Evolutionary conservation across 1,140 invertebrate genomes (phyloP).

Genomic region (Cryptotermes secundus): DNA sequence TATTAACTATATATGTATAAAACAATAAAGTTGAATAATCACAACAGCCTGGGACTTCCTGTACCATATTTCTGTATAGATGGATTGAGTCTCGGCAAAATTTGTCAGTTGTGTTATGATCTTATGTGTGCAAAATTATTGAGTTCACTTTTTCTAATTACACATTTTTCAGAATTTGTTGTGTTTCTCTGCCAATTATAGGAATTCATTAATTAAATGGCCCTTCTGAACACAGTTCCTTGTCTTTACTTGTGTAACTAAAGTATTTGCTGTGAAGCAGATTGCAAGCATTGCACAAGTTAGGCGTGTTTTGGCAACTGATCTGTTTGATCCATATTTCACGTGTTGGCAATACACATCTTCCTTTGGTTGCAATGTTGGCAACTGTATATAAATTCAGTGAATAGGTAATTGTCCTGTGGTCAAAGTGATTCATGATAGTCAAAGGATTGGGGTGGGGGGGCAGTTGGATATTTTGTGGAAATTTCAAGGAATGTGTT

Average conservation of each 20-base stretch:
- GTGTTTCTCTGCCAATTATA: too few species aligned
- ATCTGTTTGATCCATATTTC: neutral
- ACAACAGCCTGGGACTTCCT: neutral
- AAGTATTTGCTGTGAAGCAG: neutral
- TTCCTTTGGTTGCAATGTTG: neutral
- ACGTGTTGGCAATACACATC: neutral
- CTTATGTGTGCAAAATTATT: too few species aligned
- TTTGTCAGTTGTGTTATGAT: neutral
- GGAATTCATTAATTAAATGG: too few species aligned
- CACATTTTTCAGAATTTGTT: too few species aligned
- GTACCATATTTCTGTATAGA: neutral
- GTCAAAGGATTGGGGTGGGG: neutral
- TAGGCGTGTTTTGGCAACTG: slow-evolving; percentile 5
- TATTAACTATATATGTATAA: too few species aligned
- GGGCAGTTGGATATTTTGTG: neutral
- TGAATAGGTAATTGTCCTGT: neutral
- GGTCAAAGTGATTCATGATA: slow-evolving; percentile 5
- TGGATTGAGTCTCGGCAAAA: neutral
- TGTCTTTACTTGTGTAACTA: too few species aligned
- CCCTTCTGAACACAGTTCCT: too few species aligned
- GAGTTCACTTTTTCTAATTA: too few species aligned
- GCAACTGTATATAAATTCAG: neutral
- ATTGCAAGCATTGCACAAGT: slow-evolving; percentile 5
- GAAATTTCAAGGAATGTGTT: neutral
- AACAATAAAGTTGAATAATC: too few species aligned